Base-by-base conservation (phyloP, 2,888 invertebrate species). In the Andrena bucephala region DNA sequence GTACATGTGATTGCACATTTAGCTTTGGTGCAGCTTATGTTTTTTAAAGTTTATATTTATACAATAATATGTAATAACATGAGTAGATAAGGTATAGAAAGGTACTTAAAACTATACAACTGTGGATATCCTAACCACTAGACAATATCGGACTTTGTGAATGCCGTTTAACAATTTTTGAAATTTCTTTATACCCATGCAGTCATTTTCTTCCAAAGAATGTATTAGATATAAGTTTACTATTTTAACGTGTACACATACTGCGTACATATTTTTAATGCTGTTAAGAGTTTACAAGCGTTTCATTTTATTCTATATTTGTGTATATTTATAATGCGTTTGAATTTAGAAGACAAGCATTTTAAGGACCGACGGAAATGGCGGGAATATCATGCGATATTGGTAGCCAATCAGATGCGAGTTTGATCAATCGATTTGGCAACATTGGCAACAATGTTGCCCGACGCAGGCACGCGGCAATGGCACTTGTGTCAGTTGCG, bases 81-180 rank as follows among this genome's bases (percentile, higher is more conserved):
- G 29, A 29, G 29, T 29, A 29, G 29, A 29, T 29, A 29, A 5
- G 5, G 29, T 29, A 29, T 29, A 29, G 29, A 29, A 29, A 29
- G 29, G 29, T 29, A 29, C 29, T 29, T 3, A 29, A 29, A 29
- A 29, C 29, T 29, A 29, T 29, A 29, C 29, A 29, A 29, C 29
- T 5, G 29, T 29, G 29, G 2, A 3, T 95, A 95, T 95, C 95
- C 95, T 95, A 95, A 94, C 95, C 95, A 42, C 13, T 36, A 36
- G 10, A 36, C 36, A 0, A 36, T 36, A 36, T 36, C 36, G 36
- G 36, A 36, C 2, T 0, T 0, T 13, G 10, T 10, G 3, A 10
- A 0, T 10, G 2, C 0, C 2, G 10, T 10, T 10, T 36, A 10
- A 36, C 2, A 36, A 0, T 36, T 36, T 36, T 5, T 0, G 0